A percentile compares a stretch with the other conserved stretches of the same genome.
phyloP scores from a whole-genome alignment of 2,113 vertebrate genomes.

The Donacobius atricapilla region DNA sequence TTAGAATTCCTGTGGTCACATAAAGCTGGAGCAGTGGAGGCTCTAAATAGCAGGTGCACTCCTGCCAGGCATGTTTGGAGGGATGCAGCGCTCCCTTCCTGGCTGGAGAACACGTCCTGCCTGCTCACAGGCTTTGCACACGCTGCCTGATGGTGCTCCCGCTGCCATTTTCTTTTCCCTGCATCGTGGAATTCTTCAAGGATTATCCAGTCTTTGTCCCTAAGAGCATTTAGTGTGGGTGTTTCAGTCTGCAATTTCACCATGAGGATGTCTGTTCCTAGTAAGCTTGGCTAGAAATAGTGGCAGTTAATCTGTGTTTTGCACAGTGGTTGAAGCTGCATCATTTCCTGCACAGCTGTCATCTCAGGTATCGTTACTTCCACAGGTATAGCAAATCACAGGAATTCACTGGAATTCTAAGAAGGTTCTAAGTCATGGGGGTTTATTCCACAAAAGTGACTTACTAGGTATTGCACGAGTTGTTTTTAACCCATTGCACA shows the following conservation, averaged over 20 bases:
- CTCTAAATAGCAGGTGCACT: neutral
- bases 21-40: neutral
- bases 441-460: neutral
- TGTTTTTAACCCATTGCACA: neutral
- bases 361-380: neutral
- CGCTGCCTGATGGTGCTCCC: neutral
- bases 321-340: neutral
- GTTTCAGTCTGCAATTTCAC: neutral
- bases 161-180: neutral
- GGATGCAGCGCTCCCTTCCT: neutral
- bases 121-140: neutral
- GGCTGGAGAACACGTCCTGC: neutral
- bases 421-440: neutral
- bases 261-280: neutral
- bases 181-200: neutral
- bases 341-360: neutral
- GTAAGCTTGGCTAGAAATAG: neutral
- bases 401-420: neutral
- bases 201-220: neutral
- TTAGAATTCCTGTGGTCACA: neutral
- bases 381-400: neutral
- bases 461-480: neutral
- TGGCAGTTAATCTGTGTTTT: neutral
- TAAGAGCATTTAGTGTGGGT: neutral
- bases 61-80: neutral